Base-by-base conservation (phyloP, 2,113 vertebrate genomes). In the Chlamydotis undulata region DNA sequence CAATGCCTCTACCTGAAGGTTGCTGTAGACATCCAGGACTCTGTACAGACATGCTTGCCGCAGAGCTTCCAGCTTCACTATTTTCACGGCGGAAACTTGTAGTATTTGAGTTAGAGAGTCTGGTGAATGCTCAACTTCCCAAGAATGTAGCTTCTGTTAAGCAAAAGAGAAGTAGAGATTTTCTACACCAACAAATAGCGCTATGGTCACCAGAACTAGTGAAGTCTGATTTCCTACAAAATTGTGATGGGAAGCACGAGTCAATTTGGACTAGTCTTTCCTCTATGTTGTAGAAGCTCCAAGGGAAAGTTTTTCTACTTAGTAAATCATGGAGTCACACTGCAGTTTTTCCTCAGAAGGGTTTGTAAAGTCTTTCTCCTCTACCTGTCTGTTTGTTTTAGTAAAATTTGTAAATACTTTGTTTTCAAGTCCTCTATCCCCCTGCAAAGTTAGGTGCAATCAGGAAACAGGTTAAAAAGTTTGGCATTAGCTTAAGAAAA, bases 21-120 rank as follows among this genome's bases (percentile, higher is more conserved):
- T 50, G 69, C 28, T 78, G 92, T 97, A 97, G 77, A 53, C 60
- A 53, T 97, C 97, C 76, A 97, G 65, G 23, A 95, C 91, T 63
- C 78, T 87, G 50, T 97, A 91, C 1, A 94, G 75, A 26, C 93
- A 83, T 3, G 9, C 18, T 8, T 93, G 97, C 7, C 47, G 90
- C 81, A 91, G 56, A 71, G 94, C 77, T 78, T 97, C 96, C 28
- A 94, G 82, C 56, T 68, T 96, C 4, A 97, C 97, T 47, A 96
- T 91, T 76, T 94, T 97, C 65, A 67, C 37, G 23, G 93, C 95
- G n/a, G 71, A 91, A 12, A 77, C 63, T 57, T 50, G 39, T 2
- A 94, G 71, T 35, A 69, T 33, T 37, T 19, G 59, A 65, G 61
- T 13, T 8, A 24, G 12, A 17, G 92, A 61, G 55, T 31, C 69